A percentile compares a stretch with the other conserved stretches of the same genome.
These are phyloP conservation scores for Spinus pinus DNA, from an alignment of 2,797 vertebrate genomes.

Conservation along the genomic window DNA sequence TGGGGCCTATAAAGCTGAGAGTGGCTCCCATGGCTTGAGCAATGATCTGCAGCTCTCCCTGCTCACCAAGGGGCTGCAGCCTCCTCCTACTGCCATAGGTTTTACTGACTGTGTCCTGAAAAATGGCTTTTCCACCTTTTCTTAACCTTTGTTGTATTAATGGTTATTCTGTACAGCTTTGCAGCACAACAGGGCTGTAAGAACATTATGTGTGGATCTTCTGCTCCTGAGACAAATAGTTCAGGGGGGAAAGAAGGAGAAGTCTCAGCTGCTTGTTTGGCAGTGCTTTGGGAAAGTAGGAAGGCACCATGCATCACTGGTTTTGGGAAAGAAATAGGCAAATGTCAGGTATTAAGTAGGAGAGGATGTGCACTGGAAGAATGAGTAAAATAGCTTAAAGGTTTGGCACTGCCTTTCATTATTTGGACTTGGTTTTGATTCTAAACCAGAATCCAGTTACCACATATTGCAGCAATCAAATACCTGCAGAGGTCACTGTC, in stretches of 20 bases:
- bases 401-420: not conserved
- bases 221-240: not conserved
- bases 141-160: not conserved
- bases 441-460: not conserved
- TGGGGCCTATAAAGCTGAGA: not conserved
- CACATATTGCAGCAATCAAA: not conserved
- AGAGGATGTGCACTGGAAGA: not conserved
- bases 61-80: not conserved
- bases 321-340: not conserved
- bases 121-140: not conserved
- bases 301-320: not conserved
- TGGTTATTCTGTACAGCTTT: not conserved
- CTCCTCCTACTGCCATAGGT: not conserved
- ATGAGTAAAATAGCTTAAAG: not conserved
- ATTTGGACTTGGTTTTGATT: not conserved
- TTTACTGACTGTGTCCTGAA: not conserved
- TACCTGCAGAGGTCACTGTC: slow-evolving; percentile 26
- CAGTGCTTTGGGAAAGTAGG: not conserved
- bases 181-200: not conserved
- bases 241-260: not conserved
- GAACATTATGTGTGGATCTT: not conserved
- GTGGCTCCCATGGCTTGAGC: not conserved
- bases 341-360: not conserved
- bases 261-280: not conserved
- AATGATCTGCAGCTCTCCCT: not conserved